Evolutionary conservation across 1,140 invertebrate genomes (phyloP), one percentile per base, ranked within the genome.

Genomic region (Zophobas morio): DNA sequence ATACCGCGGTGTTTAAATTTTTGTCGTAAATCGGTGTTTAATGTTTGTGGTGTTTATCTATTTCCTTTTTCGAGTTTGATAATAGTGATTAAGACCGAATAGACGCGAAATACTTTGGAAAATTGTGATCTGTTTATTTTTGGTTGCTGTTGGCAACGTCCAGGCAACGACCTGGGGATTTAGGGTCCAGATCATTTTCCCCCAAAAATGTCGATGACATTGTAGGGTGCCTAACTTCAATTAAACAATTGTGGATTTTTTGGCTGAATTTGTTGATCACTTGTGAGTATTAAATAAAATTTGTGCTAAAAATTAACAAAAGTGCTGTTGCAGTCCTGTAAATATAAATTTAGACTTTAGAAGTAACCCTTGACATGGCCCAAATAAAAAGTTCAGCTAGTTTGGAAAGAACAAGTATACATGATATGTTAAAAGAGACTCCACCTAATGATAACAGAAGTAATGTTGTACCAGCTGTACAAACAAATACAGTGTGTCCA

Each of bases 391-490:
- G 78, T 78, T 77, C 74, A 40, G 74, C 82, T 49, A 81, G 71
- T 80, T 84, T 79, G 5, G 85, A 86, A 77, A 80, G 83, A 74
- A 85, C 85, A 71, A 95, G 94, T 87, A 93, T 96, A 84, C 94
- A 96, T 83, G 95, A 96, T 88, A 96, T 95, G 93, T 86, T 96
- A 53, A 95, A 95, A 85, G 94, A 96, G 84, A 93, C 93, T 36
- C 94, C 95, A 33, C 90, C 93, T 2, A 88, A 95, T 78, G 94
- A 95, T 81, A 94, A 94, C 79, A 94, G 91, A 77, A 93, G 90
- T 82, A 92, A 89, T 79, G 92, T 92, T 39, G 93, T 95, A 39
- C 93, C 93, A 81, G 92, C 93, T 76, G 80, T 81, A 74, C 73
- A 78, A 71, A 80, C 79, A 54, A 83, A 81, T 78, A 80, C 82